Base-by-base conservation (phyloP, 2,888 invertebrate genomes). In the Torymus tubicola region DNA sequence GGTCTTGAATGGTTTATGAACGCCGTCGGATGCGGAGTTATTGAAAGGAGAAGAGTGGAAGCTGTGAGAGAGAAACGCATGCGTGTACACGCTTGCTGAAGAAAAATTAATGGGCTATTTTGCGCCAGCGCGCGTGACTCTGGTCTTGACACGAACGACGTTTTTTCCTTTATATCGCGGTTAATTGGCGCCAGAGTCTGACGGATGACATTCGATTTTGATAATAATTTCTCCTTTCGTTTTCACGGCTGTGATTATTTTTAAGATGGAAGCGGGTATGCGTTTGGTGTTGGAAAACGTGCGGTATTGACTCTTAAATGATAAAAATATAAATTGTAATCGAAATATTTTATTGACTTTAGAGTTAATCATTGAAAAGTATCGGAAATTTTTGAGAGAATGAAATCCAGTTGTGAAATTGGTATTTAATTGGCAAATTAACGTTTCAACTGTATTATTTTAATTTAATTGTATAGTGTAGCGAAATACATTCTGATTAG, bases 101-200 rank as follows among this genome's bases (percentile, higher is more conserved):
- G 55, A 71, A 81, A 67, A 68, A 73, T 81, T 77, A 77, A 81
- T 72, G 72, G 69, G 69, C 68, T 70, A 18, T 58, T 76, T 68
- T 21, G 61, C 18, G 64, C 13, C 42, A 52, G 13, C 12, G 24
- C 60, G 52, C 50, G 31, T 2, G 10, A 16, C 24, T 64, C 80
- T 80, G 80, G 13, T 67, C 61, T 67, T 80, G 80, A 80, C 79
- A 64, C 57, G 42, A 5, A 8, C 42, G 69, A 52, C 69, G 57
- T 73, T 69, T 77, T 77, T 70, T 50, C 18, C 61, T 58, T 58
- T 65, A 65, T 42, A 50, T 74, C 53, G 71, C 3, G 16, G 57
- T 63, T 81, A 81, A 81, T 81, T 81, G 80, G 68, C 71, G 50
- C 42, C 8, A 42, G 42, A 10, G 13, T 70, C 64, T 72, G 24